These are phyloP conservation scores for Cotesia chilonis DNA, from an alignment of 1,140 invertebrate species.

Conservation along the genomic window DNA sequence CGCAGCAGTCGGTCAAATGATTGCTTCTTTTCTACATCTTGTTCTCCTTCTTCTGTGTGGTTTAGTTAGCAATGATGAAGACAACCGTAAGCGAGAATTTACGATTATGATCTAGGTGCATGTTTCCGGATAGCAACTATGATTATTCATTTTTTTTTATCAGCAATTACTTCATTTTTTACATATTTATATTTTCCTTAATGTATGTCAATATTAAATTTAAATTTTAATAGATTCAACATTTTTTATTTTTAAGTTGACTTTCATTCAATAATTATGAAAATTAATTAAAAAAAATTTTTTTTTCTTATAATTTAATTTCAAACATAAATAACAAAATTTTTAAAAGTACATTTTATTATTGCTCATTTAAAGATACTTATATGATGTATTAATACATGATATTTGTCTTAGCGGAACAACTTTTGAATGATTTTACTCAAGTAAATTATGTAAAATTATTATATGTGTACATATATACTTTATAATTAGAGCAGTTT, in stretches of 20 bases:
- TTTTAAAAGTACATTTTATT: no score
- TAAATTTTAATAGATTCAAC: no score
- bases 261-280: no score
- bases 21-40: background rate
- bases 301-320: no score
- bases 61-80: constrained; percentile 3
- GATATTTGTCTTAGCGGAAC: constrained; percentile 8
- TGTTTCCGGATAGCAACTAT: constrained; percentile 28
- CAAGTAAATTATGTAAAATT: constrained; percentile 26
- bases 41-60: no score
- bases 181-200: background rate
- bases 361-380: background rate
- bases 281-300: no score
- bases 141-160: constrained; percentile 1
- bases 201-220: no score
- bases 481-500: no score
- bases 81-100: constrained; percentile 23
- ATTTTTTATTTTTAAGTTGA: no score
- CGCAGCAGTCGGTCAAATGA: constrained; percentile 18
- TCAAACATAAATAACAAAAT: no score
- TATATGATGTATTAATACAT: constrained; percentile 5
- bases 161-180: constrained; percentile 2
- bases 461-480: background rate
- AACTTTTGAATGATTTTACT: constrained; percentile 11
- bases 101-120: constrained; percentile 19